Evolutionary conservation across 2,888 invertebrate genomes (phyloP).

Genomic region (Leucophenga montana): DNA sequence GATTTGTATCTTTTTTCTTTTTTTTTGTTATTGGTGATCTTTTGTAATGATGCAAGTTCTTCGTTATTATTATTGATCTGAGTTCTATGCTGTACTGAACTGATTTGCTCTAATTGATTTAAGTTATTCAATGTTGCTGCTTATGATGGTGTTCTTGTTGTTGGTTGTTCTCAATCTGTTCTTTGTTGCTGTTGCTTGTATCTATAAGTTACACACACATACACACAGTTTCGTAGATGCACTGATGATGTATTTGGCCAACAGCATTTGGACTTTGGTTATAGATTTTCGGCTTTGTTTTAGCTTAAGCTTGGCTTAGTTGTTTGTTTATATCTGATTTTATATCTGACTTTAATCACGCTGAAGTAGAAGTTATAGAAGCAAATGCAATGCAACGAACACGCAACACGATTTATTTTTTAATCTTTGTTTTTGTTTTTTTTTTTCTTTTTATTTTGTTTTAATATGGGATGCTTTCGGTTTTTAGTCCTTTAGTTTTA

Average conservation of each 20-base stretch:
- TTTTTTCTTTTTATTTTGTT: neutral
- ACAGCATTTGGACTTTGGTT: slow-evolving; percentile 9
- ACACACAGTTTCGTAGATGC: neutral
- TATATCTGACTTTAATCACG: slow-evolving; percentile 36
- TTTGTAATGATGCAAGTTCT: slow-evolving; percentile 6
- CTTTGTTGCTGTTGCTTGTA: neutral
- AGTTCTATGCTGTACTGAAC: neutral
- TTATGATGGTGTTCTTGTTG: neutral
- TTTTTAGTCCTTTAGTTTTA: slow-evolving; percentile 45
- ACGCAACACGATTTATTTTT: slow-evolving; percentile 47
- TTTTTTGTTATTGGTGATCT: slow-evolving; percentile 34
- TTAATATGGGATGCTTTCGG: slow-evolving; percentile 51
- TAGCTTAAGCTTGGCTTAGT: slow-evolving; percentile 37
- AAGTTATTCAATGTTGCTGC: neutral
- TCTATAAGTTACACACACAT: slow-evolving; percentile 1
- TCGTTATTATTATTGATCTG: neutral
- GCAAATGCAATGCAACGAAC: slow-evolving; percentile 49
- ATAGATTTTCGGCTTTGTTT: slow-evolving; percentile 36
- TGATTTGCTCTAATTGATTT: neutral
- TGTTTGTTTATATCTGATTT: slow-evolving; percentile 38
- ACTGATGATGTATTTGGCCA: slow-evolving; percentile 20
- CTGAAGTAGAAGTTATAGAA: slow-evolving; percentile 54
- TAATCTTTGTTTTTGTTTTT: neutral
- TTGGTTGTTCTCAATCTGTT: too few relatives aligned
- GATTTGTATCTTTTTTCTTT: slow-evolving; percentile 22